Conservation (phyloP, 2,113 vertebrate species). For the Nanorana parkeri region DNA sequence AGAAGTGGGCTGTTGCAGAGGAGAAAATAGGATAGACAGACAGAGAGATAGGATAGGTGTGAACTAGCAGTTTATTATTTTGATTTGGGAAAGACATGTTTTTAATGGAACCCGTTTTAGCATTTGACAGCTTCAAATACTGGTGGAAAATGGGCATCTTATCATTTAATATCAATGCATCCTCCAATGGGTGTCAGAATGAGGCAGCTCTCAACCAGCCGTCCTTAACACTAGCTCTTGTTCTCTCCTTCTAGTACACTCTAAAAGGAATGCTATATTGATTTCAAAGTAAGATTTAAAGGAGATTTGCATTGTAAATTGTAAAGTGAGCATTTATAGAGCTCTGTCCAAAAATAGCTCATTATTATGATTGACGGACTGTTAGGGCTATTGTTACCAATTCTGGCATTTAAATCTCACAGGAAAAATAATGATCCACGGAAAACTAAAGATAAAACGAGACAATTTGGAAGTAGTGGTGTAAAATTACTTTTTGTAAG, state of each 20-base stretch:
- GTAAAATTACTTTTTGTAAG: slow-evolving; percentile 3
- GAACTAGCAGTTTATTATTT: too few species aligned
- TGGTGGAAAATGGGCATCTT: too few species aligned
- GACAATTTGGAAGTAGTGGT: slow-evolving; percentile 17
- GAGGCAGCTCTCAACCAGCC: not conserved
- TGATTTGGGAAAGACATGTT: too few species aligned
- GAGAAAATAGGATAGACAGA: too few species aligned
- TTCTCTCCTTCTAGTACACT: not conserved
- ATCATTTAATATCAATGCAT: not conserved
- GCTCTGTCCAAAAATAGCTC: slow-evolving; percentile 18
- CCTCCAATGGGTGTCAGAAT: not conserved
- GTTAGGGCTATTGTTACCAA: slow-evolving; percentile 22
- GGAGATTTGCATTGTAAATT: not conserved
- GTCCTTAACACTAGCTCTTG: not conserved
- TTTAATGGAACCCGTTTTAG: too few species aligned
- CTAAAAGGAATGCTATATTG: not conserved
- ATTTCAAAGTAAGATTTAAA: not conserved
- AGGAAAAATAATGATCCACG: slow-evolving; percentile 6
- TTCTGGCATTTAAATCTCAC: not conserved
- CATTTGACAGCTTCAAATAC: too few species aligned
- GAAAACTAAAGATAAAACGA: not conserved
- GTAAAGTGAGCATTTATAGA: not conserved
- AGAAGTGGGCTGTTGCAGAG: too few species aligned
- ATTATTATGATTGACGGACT: slow-evolving; percentile 2
- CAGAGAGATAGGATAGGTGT: too few species aligned